Evolutionary conservation across 1,140 invertebrate genomes (phyloP).

Genomic region (Stenopsyche tienmushanensis): DNA sequence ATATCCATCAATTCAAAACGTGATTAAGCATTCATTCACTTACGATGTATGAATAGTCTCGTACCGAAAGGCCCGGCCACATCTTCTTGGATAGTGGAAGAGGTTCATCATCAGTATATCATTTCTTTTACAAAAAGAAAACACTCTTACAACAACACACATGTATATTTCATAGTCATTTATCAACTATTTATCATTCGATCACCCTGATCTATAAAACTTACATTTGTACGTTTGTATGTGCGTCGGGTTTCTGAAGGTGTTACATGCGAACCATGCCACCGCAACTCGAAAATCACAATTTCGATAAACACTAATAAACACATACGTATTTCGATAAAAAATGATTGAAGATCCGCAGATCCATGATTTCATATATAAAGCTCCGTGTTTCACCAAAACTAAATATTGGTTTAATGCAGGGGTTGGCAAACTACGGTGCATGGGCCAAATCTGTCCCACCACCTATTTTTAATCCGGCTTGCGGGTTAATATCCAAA

Average conservation of each 20-base stretch:
- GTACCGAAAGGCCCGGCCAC: constrained; percentile 1
- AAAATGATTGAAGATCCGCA: too few relatives aligned
- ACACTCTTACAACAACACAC: constrained; percentile 27
- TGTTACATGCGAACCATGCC: constrained; percentile 12
- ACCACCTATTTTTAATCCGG: too few relatives aligned
- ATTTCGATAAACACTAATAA: too few relatives aligned
- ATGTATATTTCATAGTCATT: constrained; percentile 37
- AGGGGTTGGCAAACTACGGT: too few relatives aligned
- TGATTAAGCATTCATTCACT: constrained; percentile 29
- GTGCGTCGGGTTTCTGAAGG: constrained; percentile 5
- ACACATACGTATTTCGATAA: too few relatives aligned
- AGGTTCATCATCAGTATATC: constrained; percentile 23
- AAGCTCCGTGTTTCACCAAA: background rate
- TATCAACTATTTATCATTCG: constrained; percentile 37
- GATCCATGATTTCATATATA: too few relatives aligned
- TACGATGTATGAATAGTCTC: background rate
- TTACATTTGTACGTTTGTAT: background rate
- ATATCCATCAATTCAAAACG: constrained; percentile 13
- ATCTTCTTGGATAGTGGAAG: background rate
- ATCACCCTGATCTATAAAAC: constrained; percentile 29
- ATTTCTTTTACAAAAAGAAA: constrained; percentile 20
- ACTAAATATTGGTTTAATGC: too few relatives aligned
- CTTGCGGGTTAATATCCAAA: too few relatives aligned
- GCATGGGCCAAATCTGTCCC: too few relatives aligned
- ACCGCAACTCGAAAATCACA: constrained; percentile 4